These are phyloP conservation scores for Phasianus colchicus DNA, from an alignment of 2,113 vertebrate genomes.

Conservation along the genomic window DNA sequence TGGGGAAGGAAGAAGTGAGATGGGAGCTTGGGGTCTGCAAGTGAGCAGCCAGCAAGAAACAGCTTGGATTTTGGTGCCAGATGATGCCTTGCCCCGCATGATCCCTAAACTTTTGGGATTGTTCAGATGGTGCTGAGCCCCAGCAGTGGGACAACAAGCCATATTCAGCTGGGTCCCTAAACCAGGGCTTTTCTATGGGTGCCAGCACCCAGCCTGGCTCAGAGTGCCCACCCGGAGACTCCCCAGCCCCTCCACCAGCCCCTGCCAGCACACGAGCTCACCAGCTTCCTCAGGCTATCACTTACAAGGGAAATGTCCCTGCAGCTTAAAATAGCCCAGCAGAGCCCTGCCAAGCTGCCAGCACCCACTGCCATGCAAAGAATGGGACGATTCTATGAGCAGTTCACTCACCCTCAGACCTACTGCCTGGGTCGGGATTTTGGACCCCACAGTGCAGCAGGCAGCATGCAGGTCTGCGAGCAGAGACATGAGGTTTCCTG, in stretches of 20 bases:
- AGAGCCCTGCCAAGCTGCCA: background rate
- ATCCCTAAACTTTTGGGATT: background rate
- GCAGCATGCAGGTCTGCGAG: fast-evolving
- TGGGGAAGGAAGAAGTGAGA: background rate
- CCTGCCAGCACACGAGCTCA: background rate
- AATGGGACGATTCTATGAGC: background rate
- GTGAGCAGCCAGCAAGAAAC: background rate
- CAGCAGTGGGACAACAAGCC: background rate
- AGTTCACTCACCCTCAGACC: background rate
- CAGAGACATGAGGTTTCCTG: fast-evolving
- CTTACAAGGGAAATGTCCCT: slow-evolving; percentile 41
- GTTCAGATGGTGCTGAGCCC: fast-evolving
- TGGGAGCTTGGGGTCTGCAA: fast-evolving
- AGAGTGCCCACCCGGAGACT: background rate
- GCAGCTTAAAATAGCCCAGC: background rate
- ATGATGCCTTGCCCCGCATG: background rate
- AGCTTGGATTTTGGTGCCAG: background rate
- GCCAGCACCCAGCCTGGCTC: background rate
- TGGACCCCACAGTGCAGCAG: fast-evolving
- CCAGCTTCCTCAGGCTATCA: background rate
- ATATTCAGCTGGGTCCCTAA: background rate
- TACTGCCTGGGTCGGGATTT: fast-evolving
- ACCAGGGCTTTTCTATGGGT: background rate
- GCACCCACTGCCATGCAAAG: background rate
- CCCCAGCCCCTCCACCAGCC: background rate